A percentile compares a stretch with the other conserved stretches of the same genome.
Evolutionary conservation across 2,888 invertebrate species (phyloP).

Genomic region (Tipula unca): DNA sequence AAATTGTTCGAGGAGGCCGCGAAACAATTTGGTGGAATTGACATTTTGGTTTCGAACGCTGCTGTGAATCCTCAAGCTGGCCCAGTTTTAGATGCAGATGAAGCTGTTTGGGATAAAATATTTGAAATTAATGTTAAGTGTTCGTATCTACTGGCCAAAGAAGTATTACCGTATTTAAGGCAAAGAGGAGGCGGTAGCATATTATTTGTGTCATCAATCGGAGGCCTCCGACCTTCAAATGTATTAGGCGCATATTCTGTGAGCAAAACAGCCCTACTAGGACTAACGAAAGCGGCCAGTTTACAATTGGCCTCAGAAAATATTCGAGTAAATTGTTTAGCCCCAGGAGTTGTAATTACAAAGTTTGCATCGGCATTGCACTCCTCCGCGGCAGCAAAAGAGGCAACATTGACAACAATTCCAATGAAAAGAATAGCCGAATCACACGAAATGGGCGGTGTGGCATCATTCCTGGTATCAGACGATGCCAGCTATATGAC

Average conservation of each 20-base stretch:
- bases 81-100: slow-evolving; percentile 68
- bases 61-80: slow-evolving; percentile 82
- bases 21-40: slow-evolving; percentile 73
- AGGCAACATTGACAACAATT: slow-evolving; percentile 49
- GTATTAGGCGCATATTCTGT: slow-evolving; percentile 83
- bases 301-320: slow-evolving; percentile 67
- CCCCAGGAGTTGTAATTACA: slow-evolving; percentile 86
- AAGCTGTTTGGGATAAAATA: slow-evolving; percentile 87
- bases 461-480: slow-evolving; percentile 74
- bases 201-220: slow-evolving; percentile 82
- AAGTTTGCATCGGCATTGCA: slow-evolving; percentile 69
- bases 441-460: slow-evolving; percentile 64
- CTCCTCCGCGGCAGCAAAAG: slow-evolving; percentile 50
- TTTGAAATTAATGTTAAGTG: slow-evolving; percentile 93
- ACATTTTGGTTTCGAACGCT: slow-evolving; percentile 94
- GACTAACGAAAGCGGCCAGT: slow-evolving; percentile 76
- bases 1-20: slow-evolving; percentile 52
- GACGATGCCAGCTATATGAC: slow-evolving; percentile 81
- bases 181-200: slow-evolving; percentile 77
- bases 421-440: slow-evolving; percentile 62
- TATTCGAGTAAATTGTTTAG: slow-evolving; percentile 87
- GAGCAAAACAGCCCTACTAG: slow-evolving; percentile 87
- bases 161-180: slow-evolving; percentile 72
- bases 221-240: slow-evolving; percentile 66
- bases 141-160: slow-evolving; percentile 78